Evolutionary conservation across 2,113 vertebrate species (phyloP).

Genomic region (Megaceryle maxima): DNA sequence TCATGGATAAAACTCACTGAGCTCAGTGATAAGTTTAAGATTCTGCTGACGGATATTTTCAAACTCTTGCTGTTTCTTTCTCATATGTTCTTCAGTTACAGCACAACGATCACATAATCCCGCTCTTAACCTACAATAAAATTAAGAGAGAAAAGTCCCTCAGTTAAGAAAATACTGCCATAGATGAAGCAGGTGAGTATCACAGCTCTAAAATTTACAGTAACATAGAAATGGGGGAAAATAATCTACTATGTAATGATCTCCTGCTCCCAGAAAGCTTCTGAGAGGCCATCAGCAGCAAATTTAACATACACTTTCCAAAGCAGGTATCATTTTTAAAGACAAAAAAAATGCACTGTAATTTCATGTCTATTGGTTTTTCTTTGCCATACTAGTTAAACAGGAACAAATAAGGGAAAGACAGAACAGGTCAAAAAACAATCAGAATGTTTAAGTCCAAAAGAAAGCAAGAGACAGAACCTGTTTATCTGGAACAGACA

Average conservation of each 20-base stretch:
- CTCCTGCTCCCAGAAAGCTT: not conserved
- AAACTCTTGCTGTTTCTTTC: slow-evolving; percentile 83
- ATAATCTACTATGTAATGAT: not conserved
- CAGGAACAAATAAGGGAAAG: not conserved
- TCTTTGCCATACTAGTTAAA: not conserved
- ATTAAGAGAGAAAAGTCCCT: not conserved
- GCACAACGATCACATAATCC: slow-evolving; percentile 88
- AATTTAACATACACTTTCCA: not conserved
- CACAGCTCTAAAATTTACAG: not conserved
- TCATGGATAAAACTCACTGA: slow-evolving; percentile 81
- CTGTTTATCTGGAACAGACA: not conserved
- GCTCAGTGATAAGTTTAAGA: slow-evolving; percentile 82
- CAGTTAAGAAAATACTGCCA: not conserved
- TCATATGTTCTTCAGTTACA: slow-evolving; percentile 86
- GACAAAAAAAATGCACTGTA: not conserved
- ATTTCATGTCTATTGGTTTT: not conserved
- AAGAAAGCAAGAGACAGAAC: not conserved
- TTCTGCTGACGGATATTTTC: slow-evolving; percentile 86
- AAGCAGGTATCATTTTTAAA: not conserved
- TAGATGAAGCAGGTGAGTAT: not conserved
- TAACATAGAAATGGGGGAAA: not conserved
- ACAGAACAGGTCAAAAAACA: not conserved
- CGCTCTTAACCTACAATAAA: slow-evolving; percentile 78
- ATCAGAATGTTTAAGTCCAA: not conserved
- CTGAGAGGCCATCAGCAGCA: not conserved